phyloP scores from a whole-genome alignment of 2,888 invertebrate species.

The Philaethria dido region DNA sequence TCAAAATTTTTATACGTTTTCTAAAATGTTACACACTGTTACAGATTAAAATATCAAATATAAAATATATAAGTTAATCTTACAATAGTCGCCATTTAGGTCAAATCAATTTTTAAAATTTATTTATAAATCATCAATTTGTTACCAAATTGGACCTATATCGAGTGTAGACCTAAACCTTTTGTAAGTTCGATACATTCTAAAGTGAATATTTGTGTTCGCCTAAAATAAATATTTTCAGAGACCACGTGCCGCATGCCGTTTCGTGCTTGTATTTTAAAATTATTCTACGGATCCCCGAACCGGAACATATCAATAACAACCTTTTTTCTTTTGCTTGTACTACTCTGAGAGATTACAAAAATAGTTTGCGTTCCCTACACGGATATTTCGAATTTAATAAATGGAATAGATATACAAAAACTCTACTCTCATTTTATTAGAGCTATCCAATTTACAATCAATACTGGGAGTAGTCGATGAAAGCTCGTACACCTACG shows the following conservation, averaged over 20 bases:
- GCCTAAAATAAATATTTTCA: background rate
- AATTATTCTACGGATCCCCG: background rate
- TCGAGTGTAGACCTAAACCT: background rate
- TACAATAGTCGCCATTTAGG: too few species aligned
- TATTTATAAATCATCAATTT: background rate
- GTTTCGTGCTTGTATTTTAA: background rate
- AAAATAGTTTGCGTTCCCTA: background rate
- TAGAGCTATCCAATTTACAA: constrained; percentile 11
- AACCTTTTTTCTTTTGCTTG: background rate
- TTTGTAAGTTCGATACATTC: background rate
- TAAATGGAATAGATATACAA: constrained; percentile 5
- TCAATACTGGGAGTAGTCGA: constrained; percentile 11
- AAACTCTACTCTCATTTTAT: background rate
- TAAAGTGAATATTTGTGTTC: background rate
- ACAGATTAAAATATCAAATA: too few species aligned
- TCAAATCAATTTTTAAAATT: background rate
- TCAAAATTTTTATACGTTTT: too few species aligned
- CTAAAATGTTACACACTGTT: too few species aligned
- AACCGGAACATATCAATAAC: background rate
- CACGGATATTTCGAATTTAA: constrained; percentile 3
- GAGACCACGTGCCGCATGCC: background rate
- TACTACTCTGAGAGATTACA: background rate
- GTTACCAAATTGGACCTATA: background rate
- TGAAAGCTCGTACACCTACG: constrained; percentile 2
- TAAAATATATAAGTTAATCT: background rate